Evolutionary conservation across 2,888 invertebrate genomes (phyloP), one percentile per base, ranked within the genome.

Genomic region (Scrobipalpa atriplicella): DNA sequence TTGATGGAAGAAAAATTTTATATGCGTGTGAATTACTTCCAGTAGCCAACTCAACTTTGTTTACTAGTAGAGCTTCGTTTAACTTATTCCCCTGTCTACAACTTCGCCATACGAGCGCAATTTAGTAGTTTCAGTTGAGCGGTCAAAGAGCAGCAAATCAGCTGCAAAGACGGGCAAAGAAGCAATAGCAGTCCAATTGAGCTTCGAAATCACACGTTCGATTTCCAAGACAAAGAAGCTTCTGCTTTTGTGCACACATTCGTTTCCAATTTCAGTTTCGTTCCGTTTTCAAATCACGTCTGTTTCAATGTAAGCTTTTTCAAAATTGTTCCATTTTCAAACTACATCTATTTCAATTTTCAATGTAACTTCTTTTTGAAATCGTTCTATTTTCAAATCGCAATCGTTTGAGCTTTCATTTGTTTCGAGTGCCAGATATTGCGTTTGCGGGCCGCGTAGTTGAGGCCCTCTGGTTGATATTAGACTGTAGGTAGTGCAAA

Each of bases 401-500:
- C 43, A 13, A 43, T 13, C 43, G 11, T 43, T 3, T 11, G n/a
- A 16, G 47, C n/a, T 47, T 47, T 47, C 47, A 47, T 47, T 47
- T n/a, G 47, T 47, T 47, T 47, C 47, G 47, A 47, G 16, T 47
- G 16, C 16, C n/a, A n/a, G 47, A 16, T 47, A 47, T 47, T 47
- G 2, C 47, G n/a, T 10, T 13, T 29, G 56, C 60, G 38, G 61
- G 21, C 62, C 21, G 43, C 61, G 0, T 8, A 18, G 13, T 43
- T 62, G 62, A 43, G 18, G 6, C 2, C 2, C 43, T 19, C 43
- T 58, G 56, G 18, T 29, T 29, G 29, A 60, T 58, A 67, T 58
- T 39, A 67, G 39, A 2, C 36, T 5, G 54, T 36, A 39, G 18
- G 62, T 62, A 62, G 56, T 54, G 62, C 62, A n/a, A 64, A 67